Conservation (phyloP, 2,797 vertebrate species). For the Clarias fuscus region DNA sequence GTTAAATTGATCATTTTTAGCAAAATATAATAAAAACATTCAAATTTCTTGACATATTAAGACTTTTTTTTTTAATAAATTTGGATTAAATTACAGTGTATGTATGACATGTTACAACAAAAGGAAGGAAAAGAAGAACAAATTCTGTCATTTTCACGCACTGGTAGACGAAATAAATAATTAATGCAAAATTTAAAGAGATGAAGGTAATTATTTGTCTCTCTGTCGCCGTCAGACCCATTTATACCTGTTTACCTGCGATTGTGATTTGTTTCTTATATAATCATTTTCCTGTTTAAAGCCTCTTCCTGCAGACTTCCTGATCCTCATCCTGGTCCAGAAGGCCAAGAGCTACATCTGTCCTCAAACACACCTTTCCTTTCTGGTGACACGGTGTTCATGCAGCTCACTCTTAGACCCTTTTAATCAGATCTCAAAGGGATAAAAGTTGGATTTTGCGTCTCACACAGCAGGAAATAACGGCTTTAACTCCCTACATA, state of each 20-base stretch:
- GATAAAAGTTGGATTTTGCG: constrained; percentile 1
- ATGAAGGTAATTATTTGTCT: not conserved
- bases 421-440: constrained; percentile 13
- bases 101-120: too few relatives aligned
- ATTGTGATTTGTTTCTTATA: not conserved
- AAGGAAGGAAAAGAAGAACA: too few relatives aligned
- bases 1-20: too few relatives aligned
- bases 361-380: not conserved
- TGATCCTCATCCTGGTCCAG: not conserved
- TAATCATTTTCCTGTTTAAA: not conserved
- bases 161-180: not conserved
- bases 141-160: too few relatives aligned
- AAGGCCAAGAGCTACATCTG: not conserved
- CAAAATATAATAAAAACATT: too few relatives aligned
- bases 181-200: not conserved
- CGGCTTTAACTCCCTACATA: not conserved
- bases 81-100: too few relatives aligned
- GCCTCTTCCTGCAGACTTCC: not conserved
- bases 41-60: too few relatives aligned
- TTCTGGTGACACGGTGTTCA: not conserved
- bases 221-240: not conserved
- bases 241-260: not conserved
- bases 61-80: too few relatives aligned
- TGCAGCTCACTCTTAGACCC: not conserved
- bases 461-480: not conserved